Base-by-base conservation (phyloP, 2,888 invertebrate species). In the Meiosimyza platycephala region DNA sequence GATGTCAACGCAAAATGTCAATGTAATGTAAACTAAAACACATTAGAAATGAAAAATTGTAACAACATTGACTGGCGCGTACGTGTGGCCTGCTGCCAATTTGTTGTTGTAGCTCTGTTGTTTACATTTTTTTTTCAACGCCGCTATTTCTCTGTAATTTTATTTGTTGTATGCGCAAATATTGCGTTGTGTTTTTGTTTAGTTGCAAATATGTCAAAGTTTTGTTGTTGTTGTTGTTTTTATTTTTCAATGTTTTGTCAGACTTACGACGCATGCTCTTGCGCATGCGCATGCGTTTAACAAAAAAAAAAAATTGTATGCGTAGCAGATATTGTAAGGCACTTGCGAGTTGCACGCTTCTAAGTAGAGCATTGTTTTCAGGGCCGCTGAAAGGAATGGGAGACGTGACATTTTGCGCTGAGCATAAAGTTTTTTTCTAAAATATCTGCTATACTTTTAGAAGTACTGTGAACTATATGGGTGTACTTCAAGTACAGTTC, bases 21-120 rank as follows among this genome's bases (percentile, higher is more conserved):
- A 33, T 12, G 22, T 47, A n/a, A 33, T 15, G 66, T 28, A 67
- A 54, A 55, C 55, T 67, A 33, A 54, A 67, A 47, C 66, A 67
- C 55, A 18, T 54, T 47, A 67, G 66, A 67, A 40, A 54, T 54
- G 55, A 67, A 55, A 33, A 54, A 67, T 67, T 55, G 55, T 57
- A 67, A 57, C 67, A 57, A 57, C 67, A 55, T 67, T 69, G 22
- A 52, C 16, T 54, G 66, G 54, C 55, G 55, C 67, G 67, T 65
- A 52, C 60, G 72, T 66, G 51, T 59, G 64, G 57, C 65, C 59
- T 12, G 60, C 71, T 40, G 65, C 72, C 48, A 70, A 73, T 78
- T 79, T 77, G 78, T 81, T 78, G 77, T 77, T 79, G 76, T 78
- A 79, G 75, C 74, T 78, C 77, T 76, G 55, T 74, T 52, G 60